phyloP scores from a whole-genome alignment of 2,797 vertebrate species.

The Xiphorhynchus erythropygius region DNA sequence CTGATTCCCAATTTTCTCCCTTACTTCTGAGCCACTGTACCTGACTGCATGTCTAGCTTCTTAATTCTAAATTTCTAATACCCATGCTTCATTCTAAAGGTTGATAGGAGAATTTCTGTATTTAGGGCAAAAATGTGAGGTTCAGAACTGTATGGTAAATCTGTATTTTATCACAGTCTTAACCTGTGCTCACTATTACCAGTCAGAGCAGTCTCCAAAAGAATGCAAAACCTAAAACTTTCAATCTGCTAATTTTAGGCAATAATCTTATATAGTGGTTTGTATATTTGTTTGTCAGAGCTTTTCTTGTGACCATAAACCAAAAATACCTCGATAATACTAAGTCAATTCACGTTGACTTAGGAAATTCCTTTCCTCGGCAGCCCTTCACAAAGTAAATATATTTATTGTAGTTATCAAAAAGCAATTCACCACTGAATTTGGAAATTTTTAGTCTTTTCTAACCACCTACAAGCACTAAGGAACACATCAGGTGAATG shows the following conservation, averaged over 20 bases:
- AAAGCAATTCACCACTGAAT: not conserved
- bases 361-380: not conserved
- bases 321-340: not conserved
- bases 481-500: accelerated
- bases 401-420: not conserved
- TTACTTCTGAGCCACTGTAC: not conserved
- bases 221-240: not conserved
- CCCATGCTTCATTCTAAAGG: not conserved
- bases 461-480: not conserved
- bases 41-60: constrained; percentile 1
- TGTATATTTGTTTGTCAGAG: not conserved
- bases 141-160: not conserved
- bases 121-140: not conserved
- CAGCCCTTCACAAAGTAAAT: not conserved
- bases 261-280: not conserved
- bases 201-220: not conserved
- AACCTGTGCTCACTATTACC: not conserved
- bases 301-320: not conserved
- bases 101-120: not conserved
- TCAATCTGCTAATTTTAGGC: not conserved
- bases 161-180: not conserved
- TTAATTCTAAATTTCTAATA: constrained; percentile 35
- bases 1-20: not conserved
- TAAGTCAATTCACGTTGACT: not conserved
- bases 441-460: not conserved